Percentiles rank a stretch among this genome's conserved stretches.
phyloP scores from a whole-genome alignment of 2,113 vertebrate genomes.

The Myotis davidii region DNA sequence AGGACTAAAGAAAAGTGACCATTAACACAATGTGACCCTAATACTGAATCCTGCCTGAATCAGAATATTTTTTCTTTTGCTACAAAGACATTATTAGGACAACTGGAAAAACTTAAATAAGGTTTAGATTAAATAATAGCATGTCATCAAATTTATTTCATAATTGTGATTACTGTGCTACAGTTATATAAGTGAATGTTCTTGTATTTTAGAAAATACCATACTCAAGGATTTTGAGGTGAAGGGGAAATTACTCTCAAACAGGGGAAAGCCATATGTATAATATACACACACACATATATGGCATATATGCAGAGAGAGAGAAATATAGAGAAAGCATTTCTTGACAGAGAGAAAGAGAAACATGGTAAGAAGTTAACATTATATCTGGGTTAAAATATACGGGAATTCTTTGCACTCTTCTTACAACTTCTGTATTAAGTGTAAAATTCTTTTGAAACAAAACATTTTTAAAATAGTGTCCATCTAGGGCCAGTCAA shows the following conservation, averaged over 20 bases:
- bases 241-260: not conserved
- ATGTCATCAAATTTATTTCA: not conserved
- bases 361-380: not conserved
- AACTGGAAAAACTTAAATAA: not conserved
- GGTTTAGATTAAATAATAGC: not conserved
- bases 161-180: not conserved
- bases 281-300: not conserved
- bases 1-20: not conserved
- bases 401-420: not conserved
- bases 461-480: not conserved
- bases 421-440: not conserved
- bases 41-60: not conserved
- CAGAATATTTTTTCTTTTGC: not conserved
- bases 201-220: constrained; percentile 15
- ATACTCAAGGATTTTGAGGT: not conserved
- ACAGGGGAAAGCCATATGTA: not conserved
- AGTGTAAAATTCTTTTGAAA: constrained; percentile 14
- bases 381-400: not conserved
- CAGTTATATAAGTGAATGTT: not conserved
- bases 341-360: not conserved
- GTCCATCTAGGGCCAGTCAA: not conserved
- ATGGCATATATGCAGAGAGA: not conserved
- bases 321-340: not conserved
- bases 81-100: constrained; percentile 41
- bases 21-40: not conserved